Conservation (phyloP, 2,888 invertebrate genomes). For the Griposia aprilina region DNA sequence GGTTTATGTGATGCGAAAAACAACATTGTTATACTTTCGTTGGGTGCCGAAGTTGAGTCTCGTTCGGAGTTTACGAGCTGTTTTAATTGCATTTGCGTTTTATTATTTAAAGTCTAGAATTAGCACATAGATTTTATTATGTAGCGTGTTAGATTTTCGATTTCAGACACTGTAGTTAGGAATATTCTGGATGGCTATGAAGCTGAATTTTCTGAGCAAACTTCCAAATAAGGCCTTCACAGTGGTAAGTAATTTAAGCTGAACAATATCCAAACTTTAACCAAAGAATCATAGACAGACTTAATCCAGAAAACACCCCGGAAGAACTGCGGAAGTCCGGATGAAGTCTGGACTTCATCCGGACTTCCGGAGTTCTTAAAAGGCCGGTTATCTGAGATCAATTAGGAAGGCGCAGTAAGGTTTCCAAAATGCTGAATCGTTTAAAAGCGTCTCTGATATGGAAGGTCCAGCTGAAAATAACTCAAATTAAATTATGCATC, state of each 20-base stretch:
- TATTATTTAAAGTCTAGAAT: constrained; percentile 39
- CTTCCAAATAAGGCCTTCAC: not conserved
- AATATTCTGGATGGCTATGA: not conserved
- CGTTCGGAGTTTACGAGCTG: constrained; percentile 64
- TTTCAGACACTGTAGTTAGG: not conserved
- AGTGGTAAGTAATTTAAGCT: not conserved
- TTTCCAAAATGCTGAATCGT: constrained; percentile 73
- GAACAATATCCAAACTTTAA: not conserved
- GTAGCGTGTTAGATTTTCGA: not conserved
- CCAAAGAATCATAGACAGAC: not conserved
- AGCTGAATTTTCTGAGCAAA: not conserved
- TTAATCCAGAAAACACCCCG: not conserved
- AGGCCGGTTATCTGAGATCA: constrained; percentile 68
- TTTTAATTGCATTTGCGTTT: constrained; percentile 67
- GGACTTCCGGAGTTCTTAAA: not conserved
- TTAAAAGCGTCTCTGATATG: constrained; percentile 76
- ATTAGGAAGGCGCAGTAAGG: constrained; percentile 73
- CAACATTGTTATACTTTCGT: constrained; percentile 82
- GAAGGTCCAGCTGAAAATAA: constrained; percentile 72
- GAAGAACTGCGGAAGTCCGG: too few relatives aligned
- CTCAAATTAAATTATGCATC: constrained; percentile 73
- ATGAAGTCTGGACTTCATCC: not conserved
- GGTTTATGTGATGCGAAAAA: constrained; percentile 81
- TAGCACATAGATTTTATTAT: constrained; percentile 41
- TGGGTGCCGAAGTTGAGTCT: constrained; percentile 64